These are phyloP conservation scores for Tenthredo scrophulariae DNA, from an alignment of 2,888 invertebrate genomes.

Conservation along the genomic window DNA sequence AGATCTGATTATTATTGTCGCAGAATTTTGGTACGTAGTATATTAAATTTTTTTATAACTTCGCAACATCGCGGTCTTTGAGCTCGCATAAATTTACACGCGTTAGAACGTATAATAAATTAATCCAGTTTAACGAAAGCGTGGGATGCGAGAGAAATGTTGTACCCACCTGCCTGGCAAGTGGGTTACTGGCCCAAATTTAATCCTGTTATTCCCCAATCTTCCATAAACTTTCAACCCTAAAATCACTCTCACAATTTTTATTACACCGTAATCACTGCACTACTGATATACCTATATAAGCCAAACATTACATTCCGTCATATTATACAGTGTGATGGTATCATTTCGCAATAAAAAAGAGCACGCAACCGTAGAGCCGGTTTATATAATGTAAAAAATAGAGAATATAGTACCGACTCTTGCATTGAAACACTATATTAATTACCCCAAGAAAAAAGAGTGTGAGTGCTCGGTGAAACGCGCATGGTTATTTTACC, in stretches of 20 bases:
- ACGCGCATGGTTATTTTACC: neutral
- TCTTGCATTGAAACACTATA: neutral
- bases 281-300: neutral
- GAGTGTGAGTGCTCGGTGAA: neutral
- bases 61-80: neutral
- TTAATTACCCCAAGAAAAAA: neutral
- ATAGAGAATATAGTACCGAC: neutral
- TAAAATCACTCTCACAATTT: neutral
- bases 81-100: neutral
- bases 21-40: neutral
- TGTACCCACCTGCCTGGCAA: conserved; percentile 3
- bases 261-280: neutral
- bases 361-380: neutral
- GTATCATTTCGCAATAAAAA: conserved; percentile 11
- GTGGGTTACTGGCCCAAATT: conserved; percentile 18
- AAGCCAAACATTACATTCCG: neutral
- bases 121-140: conserved; percentile 7
- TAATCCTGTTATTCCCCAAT: neutral
- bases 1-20: neutral
- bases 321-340: neutral
- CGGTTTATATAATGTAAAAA: neutral
- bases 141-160: conserved; percentile 24
- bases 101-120: neutral
- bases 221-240: neutral
- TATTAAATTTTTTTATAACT: neutral